phyloP scores from a whole-genome alignment of 2,888 invertebrate species.

The Vesta saturnalis region DNA sequence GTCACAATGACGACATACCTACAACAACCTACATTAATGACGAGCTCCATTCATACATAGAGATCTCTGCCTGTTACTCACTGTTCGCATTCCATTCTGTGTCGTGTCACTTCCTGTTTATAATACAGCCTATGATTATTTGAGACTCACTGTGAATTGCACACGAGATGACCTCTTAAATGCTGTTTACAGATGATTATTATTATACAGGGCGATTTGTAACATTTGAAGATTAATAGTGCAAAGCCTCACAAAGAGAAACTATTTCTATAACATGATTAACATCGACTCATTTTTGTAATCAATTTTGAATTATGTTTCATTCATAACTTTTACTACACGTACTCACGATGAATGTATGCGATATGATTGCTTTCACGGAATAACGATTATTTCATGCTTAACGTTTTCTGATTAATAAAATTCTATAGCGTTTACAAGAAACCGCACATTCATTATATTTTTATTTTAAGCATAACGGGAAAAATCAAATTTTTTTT shows the following conservation, averaged over 20 bases:
- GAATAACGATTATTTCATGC: not conserved
- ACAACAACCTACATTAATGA: conserved; percentile 43
- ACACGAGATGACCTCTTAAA: conserved; percentile 30
- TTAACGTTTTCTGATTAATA: conserved; percentile 1
- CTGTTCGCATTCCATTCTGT: conserved; percentile 37
- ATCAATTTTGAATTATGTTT: not conserved
- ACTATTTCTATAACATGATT: not conserved
- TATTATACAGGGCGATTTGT: not conserved
- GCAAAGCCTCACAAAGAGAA: not conserved
- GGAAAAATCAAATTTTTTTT: not conserved
- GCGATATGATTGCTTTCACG: no score
- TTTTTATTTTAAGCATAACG: not conserved
- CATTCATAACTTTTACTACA: conserved; percentile 10
- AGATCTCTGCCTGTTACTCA: conserved; percentile 33
- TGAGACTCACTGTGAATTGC: conserved; percentile 26
- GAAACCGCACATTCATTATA: not conserved
- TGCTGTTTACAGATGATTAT: conserved; percentile 21
- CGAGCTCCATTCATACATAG: conserved; percentile 43
- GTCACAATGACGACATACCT: conserved; percentile 40
- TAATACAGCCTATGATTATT: conserved; percentile 32
- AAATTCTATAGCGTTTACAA: not conserved
- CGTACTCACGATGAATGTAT: not conserved
- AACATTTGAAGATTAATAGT: not conserved
- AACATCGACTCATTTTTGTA: not conserved
- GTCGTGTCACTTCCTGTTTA: conserved; percentile 39